Percentiles rank a stretch among this genome's conserved stretches.
These are phyloP conservation scores for Chrysina gloriosa DNA, from an alignment of 2,888 invertebrate species.

Conservation along the genomic window DNA sequence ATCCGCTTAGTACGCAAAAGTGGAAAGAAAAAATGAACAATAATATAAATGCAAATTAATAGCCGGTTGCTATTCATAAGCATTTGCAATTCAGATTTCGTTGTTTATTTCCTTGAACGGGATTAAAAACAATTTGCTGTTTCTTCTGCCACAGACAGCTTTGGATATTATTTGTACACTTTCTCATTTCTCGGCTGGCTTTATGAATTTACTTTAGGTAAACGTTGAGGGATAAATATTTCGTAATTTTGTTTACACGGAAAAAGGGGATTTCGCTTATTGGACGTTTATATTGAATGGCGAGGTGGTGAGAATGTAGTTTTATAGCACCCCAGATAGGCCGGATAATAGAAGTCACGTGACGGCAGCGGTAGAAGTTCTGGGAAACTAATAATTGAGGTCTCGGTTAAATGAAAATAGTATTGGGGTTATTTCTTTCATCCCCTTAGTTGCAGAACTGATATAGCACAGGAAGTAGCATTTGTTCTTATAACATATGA, in stretches of 20 bases:
- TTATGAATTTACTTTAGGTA: conserved; percentile 23
- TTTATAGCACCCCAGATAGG: background rate
- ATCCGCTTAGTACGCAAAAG: conserved; percentile 19
- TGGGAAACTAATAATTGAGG: conserved; percentile 29
- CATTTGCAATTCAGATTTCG: conserved; percentile 48
- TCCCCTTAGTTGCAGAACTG: background rate
- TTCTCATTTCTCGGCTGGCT: conserved; percentile 3
- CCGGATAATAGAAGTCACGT: conserved; percentile 32
- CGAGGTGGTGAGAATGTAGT: conserved; percentile 21
- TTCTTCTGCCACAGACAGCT: background rate
- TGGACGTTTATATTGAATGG: conserved; percentile 35
- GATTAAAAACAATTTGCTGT: conserved; percentile 32
- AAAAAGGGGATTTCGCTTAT: conserved; percentile 23
- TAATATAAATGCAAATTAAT: conserved; percentile 46
- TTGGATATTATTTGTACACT: background rate
- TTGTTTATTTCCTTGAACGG: conserved; percentile 37
- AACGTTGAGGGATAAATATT: conserved; percentile 26
- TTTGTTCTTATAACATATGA: no score
- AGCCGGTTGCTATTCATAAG: conserved; percentile 48
- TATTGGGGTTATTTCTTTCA: background rate
- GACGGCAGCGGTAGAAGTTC: conserved; percentile 18
- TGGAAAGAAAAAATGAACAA: conserved; percentile 40
- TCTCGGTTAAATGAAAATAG: conserved; percentile 1
- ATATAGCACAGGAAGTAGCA: no score
- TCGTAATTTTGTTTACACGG: conserved; percentile 34